Base-by-base conservation (phyloP, 2,888 invertebrate species). In the Dryococelus australis region DNA sequence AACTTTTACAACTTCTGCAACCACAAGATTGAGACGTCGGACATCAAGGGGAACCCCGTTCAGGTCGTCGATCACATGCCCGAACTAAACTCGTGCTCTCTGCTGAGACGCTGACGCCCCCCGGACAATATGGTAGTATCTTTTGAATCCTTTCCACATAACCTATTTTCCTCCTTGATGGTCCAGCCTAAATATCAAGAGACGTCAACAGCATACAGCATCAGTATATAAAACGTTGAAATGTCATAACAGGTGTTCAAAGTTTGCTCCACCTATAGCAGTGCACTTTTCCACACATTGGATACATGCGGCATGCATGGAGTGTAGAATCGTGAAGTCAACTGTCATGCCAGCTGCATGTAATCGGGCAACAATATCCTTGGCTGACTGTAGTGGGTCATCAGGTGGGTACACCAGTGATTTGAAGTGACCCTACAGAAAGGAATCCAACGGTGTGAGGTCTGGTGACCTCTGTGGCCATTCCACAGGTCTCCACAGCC, bases 391-490 rank as follows among this genome's bases (percentile, higher is more conserved):
- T n/a, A 24, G 80, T n/a, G n/a, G n/a, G 26, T 80, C 26, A 13
- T 80, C n/a, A 20, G 26, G n/a, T 80, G 28, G 80, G 27, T 80
- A 80, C 26, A 80, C 80, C n/a, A 80, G 79, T 79, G 79, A 20
- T 80, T 12, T 80, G 3, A 80, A 24, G 80, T 80, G 80, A 80
- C 80, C 26, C 0, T 26, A 80, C 80, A 80, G 28, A n/a, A 80
- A 80, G 26, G 8, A 80, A 13, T 80, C 80, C 24, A 80, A 24
- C n/a, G 80, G n/a, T 80, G 80, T 80, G 80, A 80, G 26, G 13
- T 80, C 80, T n/a, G 80, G 80, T 80, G 80, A 80, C 80, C 80
- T 80, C 80, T 12, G 80, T 80, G n/a, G 80, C 80, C 24, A 80
- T 80, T 80, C 80, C 80, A 80, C 80, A 80, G 80, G 80, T 0